Percentiles rank a stretch among this genome's conserved stretches.
These are phyloP conservation scores for Argyrosomus regius DNA, from an alignment of 2,797 vertebrate genomes.

Conservation along the genomic window DNA sequence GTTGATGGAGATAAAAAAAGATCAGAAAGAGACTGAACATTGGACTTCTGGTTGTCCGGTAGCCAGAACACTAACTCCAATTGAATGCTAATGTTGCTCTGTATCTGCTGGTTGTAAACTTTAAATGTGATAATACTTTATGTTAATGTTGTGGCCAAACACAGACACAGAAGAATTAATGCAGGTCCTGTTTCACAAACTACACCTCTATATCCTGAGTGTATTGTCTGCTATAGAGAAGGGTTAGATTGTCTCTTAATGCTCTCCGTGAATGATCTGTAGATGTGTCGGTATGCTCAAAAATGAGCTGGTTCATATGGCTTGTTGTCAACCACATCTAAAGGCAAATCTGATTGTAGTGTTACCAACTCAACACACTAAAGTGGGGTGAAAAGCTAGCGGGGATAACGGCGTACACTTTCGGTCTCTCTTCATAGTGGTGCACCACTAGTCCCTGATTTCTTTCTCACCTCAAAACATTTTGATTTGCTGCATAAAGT, in stretches of 20 bases:
- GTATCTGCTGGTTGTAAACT: too few species aligned
- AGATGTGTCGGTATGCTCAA: neutral
- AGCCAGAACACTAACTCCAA: too few species aligned
- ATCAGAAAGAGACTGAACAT: neutral
- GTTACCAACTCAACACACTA: neutral
- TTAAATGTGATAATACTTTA: neutral
- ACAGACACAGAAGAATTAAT: neutral
- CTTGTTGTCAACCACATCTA: neutral
- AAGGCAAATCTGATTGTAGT: too few species aligned
- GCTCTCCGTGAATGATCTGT: neutral
- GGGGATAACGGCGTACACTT: neutral
- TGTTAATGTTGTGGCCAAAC: neutral
- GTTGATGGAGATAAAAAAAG: too few species aligned
- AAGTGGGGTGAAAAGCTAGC: neutral
- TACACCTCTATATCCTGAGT: slow-evolving; percentile 53
- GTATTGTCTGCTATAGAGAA: slow-evolving; percentile 74
- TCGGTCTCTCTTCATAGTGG: neutral
- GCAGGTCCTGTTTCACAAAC: neutral
- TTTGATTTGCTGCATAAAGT: too few species aligned
- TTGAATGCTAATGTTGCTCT: too few species aligned
- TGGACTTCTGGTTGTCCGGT: neutral
- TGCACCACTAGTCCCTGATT: neutral
- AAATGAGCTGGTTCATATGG: neutral
- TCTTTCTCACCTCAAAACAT: neutral
- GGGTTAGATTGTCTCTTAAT: neutral